Conservation (phyloP, 2,797 vertebrate genomes). For the Triplophysa bombifrons region DNA sequence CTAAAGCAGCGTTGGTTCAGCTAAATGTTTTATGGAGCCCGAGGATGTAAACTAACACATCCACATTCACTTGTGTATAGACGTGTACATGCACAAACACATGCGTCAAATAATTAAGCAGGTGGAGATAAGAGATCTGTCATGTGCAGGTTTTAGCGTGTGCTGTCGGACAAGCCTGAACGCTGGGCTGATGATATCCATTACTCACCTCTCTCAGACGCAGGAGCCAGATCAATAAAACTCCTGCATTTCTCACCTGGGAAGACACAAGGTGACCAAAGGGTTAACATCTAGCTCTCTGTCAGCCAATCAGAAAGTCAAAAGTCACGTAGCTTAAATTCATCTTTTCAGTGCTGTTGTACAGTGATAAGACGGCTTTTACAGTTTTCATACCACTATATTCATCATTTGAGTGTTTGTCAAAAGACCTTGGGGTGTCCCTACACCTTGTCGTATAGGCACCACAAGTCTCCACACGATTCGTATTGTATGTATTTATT, state of each 20-base stretch:
- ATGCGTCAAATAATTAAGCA: slow-evolving; percentile 8
- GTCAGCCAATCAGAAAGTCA: too few species aligned
- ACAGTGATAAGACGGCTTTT: slow-evolving; percentile 16
- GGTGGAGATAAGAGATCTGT: slow-evolving; percentile 40
- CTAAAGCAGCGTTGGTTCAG: not conserved
- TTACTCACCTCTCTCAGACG: slow-evolving; percentile 94
- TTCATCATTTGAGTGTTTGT: slow-evolving; percentile 12
- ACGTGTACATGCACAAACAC: not conserved
- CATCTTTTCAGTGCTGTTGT: slow-evolving; percentile 25
- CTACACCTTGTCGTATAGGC: not conserved
- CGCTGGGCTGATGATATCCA: slow-evolving; percentile 66
- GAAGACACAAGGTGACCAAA: slow-evolving; percentile 56
- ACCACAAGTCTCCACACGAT: too few species aligned
- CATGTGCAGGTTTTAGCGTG: slow-evolving; percentile 21
- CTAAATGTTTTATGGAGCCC: not conserved
- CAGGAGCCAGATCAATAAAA: slow-evolving; percentile 97
- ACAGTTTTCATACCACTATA: not conserved
- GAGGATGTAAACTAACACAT: not conserved
- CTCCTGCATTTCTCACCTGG: slow-evolving; percentile 96
- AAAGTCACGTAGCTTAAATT: slow-evolving; percentile 7
- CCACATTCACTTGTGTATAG: not conserved
- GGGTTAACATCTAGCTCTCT: slow-evolving; percentile 40
- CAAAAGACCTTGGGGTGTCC: not conserved
- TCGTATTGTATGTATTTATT: too few species aligned
- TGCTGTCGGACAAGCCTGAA: slow-evolving; percentile 46